Evolutionary conservation across 2,888 invertebrate genomes (phyloP), one percentile per base, ranked within the genome.

Genomic region (Oxycera nigricornis): DNA sequence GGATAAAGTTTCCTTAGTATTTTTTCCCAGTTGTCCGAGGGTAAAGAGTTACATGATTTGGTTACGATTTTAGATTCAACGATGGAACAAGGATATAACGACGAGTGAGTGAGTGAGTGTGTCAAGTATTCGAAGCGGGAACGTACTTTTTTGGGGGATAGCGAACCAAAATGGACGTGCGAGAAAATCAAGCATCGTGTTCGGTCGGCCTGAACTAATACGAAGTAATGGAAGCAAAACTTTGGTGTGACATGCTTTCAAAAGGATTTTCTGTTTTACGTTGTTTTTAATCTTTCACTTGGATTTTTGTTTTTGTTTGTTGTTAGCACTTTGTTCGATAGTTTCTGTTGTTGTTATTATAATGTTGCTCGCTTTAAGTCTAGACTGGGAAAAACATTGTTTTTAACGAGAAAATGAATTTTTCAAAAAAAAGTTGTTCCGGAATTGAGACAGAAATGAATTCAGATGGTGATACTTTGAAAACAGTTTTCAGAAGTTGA

Each of bases 1-100:
- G 24, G 22, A 14, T 22, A 55, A 55, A 55, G 22, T 20, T 55
- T 50, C 17, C 22, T 59, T 31, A 1, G 14, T 57, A 28, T 57
- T 57, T 61, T 31, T 35, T 31, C 35, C 2, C 9, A 2, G 31
- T 35, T 61, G 57, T n/a, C 2, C n/a, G 3, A 11, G 20, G 41
- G 35, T 31, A 50, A 70, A 70, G 70, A 70, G 70, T 70, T 70
- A 30, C 52, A 52, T 70, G 70, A 70, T 70, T 70, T 70, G 70
- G 70, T 70, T 70, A 70, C 70, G 70, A 70, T 70, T 70, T 70
- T 55, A 39, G 24, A 41, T 35, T 65, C 41, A 24, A 65, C 17
- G 11, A 20, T 41, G 39, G 14, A 11, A 20, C 9, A 26, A 24
- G 41, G 41, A 41, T 20, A 55, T 24, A 22, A 4, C 2, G 55